Percentiles rank a stretch among this genome's conserved stretches.
Evolutionary conservation across 92 coral and sea anemone genomes (phyloP).

Genomic region (Epizoanthus stellaris): DNA sequence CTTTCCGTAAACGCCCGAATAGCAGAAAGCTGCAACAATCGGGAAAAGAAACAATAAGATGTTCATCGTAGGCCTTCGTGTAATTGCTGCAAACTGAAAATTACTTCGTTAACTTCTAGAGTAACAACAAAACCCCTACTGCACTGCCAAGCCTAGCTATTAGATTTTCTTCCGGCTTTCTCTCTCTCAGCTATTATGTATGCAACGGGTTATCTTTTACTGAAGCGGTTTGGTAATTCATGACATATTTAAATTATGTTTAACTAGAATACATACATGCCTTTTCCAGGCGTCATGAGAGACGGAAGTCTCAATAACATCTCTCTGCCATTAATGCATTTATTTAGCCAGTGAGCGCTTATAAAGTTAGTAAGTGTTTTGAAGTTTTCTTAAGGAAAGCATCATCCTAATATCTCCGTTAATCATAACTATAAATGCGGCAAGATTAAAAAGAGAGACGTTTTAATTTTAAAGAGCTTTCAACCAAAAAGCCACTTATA

Average conservation of each 20-base stretch:
- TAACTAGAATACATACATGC: conserved; percentile 2
- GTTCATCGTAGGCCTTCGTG: background rate
- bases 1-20: background rate
- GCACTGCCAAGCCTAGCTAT: background rate
- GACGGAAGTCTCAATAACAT: conserved; percentile 35
- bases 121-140: background rate
- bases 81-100: background rate
- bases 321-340: conserved; percentile 4
- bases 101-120: background rate
- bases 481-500: conserved; percentile 32
- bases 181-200: background rate
- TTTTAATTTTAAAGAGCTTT: conserved; percentile 17
- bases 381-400: background rate
- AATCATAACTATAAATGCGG: conserved; percentile 23
- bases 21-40: background rate
- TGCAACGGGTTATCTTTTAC: conserved; percentile 26
- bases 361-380: conserved; percentile 32
- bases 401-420: conserved; percentile 14
- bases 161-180: conserved; percentile 7
- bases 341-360: background rate
- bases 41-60: background rate
- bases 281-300: conserved; percentile 34
- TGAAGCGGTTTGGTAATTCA: conserved; percentile 20
- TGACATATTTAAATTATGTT: conserved; percentile 38
- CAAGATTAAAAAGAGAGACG: conserved; percentile 28